Conservation (phyloP, 2,888 invertebrate species). For the Slavum lentiscoides region DNA sequence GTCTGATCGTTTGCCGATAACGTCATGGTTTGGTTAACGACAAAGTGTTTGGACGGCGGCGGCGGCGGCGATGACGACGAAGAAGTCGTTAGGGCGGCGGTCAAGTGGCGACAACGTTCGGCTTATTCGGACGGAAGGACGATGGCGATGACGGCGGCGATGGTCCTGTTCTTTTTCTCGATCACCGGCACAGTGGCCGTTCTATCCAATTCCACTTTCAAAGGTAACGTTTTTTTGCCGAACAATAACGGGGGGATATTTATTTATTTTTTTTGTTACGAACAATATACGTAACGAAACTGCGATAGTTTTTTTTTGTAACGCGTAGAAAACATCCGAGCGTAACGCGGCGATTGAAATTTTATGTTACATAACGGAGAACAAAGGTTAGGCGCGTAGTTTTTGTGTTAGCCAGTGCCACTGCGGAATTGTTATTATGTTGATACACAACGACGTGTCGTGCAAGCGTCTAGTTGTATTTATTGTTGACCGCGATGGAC, state of each 20-base stretch:
- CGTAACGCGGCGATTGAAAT: not conserved
- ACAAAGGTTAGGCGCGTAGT: not conserved
- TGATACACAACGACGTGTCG: constrained; percentile 28
- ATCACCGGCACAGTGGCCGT: constrained; percentile 6
- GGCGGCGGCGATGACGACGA: not conserved
- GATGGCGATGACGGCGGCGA: not conserved
- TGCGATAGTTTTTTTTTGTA: too few relatives aligned
- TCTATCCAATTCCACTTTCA: constrained; percentile 31
- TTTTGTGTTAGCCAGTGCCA: constrained; percentile 41
- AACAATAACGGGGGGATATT: too few relatives aligned
- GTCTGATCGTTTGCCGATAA: not conserved
- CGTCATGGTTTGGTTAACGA: not conserved
- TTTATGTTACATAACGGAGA: not conserved
- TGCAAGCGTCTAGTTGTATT: constrained; percentile 18
- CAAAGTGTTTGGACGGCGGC: not conserved
- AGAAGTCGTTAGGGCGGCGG: not conserved
- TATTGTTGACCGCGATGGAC: constrained; percentile 7
- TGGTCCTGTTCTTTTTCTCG: not conserved
- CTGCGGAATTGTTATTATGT: constrained; percentile 46
- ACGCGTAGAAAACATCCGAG: not conserved
- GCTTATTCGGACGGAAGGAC: not conserved
- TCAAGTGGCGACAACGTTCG: not conserved
- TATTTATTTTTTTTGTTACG: too few relatives aligned
- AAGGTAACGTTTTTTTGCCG: constrained; percentile 19
- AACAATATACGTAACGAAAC: too few relatives aligned